Base-by-base conservation (phyloP, 2,113 vertebrate genomes). In the Lepus europaeus region DNA sequence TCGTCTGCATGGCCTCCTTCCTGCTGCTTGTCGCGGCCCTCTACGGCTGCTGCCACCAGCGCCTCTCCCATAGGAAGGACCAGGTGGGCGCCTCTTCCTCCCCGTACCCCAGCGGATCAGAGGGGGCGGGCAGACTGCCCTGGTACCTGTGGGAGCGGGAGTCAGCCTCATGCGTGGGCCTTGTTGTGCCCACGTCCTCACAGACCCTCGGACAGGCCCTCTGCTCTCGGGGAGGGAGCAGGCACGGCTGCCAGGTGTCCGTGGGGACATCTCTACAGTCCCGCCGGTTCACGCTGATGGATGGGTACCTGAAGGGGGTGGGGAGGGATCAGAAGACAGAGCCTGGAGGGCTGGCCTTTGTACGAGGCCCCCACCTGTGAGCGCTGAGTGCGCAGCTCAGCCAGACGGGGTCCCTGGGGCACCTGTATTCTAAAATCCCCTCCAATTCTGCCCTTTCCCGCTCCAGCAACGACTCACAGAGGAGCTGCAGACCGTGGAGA, bases 401-500 rank as follows among this genome's bases (percentile, higher is more conserved):
- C 68, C 68, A 59, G n/a, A 72, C 2, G 3, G 36, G 33, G 51
- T 12, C 64, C 83, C 33, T 31, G 53, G 61, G 53, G 87, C 72
- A 74, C 36, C 22, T 45, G 22, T 74, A 25, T 59, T 59, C 56
- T 6, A 14, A 2, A 7, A 45, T 45, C 45, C 39, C 51, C 25
- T 84, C 87, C 27, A 29, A 23, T 59, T 5, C 53, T 13, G 51
- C 56, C 68, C 68, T 31, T 73, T 87, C 33, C n/a, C 36, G 11
- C 25, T 88, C 1, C 95, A 99, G 99, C 99, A 99, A 98, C 99
- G 99, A 83, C 98, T 99, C 96, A 99, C 99, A 0, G 99, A 99
- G 96, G 99, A 99, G 98, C 98, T 99, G 85, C 99, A 99, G 95
- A 99, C 99, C 0, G 99, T 99, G 96, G 99, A 99, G 98, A 99